Base-by-base conservation (phyloP, 2,113 vertebrate species). In the Carassius carassius region DNA sequence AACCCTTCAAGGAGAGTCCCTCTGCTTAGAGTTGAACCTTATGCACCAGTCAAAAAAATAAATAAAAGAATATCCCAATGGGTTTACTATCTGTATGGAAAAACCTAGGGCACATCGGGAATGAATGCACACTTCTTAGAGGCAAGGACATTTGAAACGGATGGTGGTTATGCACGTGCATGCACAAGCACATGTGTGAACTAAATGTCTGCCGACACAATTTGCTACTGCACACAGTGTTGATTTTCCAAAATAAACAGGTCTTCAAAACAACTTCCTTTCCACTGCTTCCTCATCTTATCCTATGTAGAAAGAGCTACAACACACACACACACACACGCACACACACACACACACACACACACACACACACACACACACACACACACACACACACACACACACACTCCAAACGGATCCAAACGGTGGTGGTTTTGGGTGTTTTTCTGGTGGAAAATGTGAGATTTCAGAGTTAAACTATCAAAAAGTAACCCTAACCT, bases 221-320 rank as follows among this genome's bases (percentile, higher is more conserved):
- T 89, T 88, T 60, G 87, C 56, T 72, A 37, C 65, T 23, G 77
- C 0, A 5, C 75, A 85, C 60, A 89, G 83, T 88, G 69, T 84
- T 74, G 82, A 88, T 90, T 94, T 93, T 92, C 89, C 90, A 81
- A 88, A 93, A 92, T 90, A 93, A 90, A 87, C 88, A 89, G 90
- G 90, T 88, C 88, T 86, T 92, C 90, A 91, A 0, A 91, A 85
- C 92, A 91, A 80, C 87, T 87, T 89, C 83, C 72, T 91, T 92
- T 92, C 92, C 92, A 91, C 54, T 89, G 76, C 58, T 44, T 86
- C 79, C 80, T 60, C 49, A 81, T 80, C 78, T 70, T 70, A 32
- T 37, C 62, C 35, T 73, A 91, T 89, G 87, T 88, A 67, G 85
- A 81, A 51, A 60, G 83, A 83, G 84, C 87, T 78, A 83, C 89